Evolutionary conservation across 1,140 invertebrate species (phyloP).

Genomic region (Diachasma alloeum): DNA sequence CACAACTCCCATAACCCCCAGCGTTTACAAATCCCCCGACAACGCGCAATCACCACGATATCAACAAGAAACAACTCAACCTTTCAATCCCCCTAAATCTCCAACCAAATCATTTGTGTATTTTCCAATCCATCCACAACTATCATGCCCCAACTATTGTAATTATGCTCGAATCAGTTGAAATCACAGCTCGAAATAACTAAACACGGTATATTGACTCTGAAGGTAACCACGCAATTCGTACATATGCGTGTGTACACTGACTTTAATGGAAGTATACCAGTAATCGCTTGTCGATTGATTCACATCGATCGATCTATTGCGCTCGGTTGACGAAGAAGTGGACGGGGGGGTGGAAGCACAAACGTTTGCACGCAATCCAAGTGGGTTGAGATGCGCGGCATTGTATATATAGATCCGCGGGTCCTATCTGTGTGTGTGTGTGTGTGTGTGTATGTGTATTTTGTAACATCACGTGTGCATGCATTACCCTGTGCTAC

Average conservation of each 20-base stretch:
- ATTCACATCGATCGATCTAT: slow-evolving; percentile 32
- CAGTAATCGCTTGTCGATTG: slow-evolving; percentile 27
- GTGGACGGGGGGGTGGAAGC: neutral
- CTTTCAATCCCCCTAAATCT: neutral
- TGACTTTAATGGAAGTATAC: slow-evolving; percentile 37
- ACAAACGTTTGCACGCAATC: slow-evolving; percentile 30
- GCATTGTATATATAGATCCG: slow-evolving; percentile 31
- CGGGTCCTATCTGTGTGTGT: neutral
- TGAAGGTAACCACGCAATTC: neutral
- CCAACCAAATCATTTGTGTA: slow-evolving; percentile 29
- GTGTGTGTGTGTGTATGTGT: neutral
- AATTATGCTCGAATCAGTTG: neutral
- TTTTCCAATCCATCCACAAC: slow-evolving; percentile 29
- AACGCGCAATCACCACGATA: no score
- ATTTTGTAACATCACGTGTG: neutral
- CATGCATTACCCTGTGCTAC: slow-evolving; percentile 25
- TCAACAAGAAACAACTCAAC: no score
- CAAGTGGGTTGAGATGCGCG: slow-evolving; percentile 34
- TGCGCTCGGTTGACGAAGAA: neutral
- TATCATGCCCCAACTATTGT: neutral
- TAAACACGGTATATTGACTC: slow-evolving; percentile 34
- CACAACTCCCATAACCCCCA: no score
- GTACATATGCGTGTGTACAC: neutral
- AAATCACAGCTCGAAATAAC: slow-evolving; percentile 18
- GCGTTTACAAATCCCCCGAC: no score